phyloP scores from a whole-genome alignment of 2,797 vertebrate genomes.

The Dryobates pubescens region DNA sequence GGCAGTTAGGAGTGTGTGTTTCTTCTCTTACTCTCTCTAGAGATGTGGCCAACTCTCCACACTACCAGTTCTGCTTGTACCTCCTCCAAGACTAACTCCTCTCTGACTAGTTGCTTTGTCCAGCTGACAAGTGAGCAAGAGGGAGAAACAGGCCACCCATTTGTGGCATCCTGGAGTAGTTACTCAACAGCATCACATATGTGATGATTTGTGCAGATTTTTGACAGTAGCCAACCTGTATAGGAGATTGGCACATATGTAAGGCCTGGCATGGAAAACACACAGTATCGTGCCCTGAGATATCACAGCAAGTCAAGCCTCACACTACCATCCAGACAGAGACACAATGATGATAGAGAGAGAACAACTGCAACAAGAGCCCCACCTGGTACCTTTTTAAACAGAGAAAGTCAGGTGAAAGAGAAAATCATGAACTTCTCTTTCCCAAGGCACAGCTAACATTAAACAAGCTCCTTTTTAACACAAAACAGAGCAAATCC shows the following conservation, averaged over 20 bases:
- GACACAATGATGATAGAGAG: not conserved
- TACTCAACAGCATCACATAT: not conserved
- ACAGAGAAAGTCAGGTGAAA: not conserved
- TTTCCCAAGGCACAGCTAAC: not conserved
- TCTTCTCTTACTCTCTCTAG: not conserved
- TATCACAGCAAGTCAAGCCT: not conserved
- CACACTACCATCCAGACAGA: not conserved
- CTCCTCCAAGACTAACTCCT: not conserved
- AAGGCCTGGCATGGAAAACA: not conserved
- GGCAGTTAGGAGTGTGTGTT: not conserved
- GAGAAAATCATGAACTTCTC: not conserved
- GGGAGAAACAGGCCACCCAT: not conserved
- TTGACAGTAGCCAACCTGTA: not conserved
- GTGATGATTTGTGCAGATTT: not conserved
- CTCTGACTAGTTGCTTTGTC: not conserved
- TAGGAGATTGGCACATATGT: fast-evolving
- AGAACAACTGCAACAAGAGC: not conserved
- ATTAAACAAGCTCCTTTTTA: not conserved
- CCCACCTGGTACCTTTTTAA: not conserved
- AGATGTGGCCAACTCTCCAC: not conserved
- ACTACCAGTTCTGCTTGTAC: not conserved
- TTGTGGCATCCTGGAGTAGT: not conserved
- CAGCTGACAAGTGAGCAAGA: not conserved
- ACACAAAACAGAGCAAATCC: not conserved
- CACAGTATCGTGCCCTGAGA: fast-evolving